Evolutionary conservation across 2,113 vertebrate genomes (phyloP), one percentile per base, ranked within the genome.

Genomic region (Capra hircus): DNA sequence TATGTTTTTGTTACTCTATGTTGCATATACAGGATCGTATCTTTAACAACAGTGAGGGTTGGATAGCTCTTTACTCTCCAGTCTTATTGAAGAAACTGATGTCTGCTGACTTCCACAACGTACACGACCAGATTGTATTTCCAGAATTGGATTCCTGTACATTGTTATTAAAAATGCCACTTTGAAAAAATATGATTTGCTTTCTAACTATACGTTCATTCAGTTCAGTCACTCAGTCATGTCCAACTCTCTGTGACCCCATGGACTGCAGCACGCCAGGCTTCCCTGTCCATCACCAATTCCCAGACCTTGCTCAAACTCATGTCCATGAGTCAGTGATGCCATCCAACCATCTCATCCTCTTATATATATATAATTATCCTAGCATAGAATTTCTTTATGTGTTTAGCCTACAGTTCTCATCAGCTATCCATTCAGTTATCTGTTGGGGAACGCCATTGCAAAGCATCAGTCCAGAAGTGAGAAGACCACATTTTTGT

Each of bases 401-500:
- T 27, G 45, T 25, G 8, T 36, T 74, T 53, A 19, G 59, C 25
- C 21, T 5, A 14, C 9, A 43, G 33, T 8, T 62, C 64, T 95
- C 45, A 25, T 12, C 5, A 85, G 81, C 15, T 17, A 1, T 3
- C 40, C 4, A 6, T 7, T 21, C 7, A 12, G 25, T 1, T 53
- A 4, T 23, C 48, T 80, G 9, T 12, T 21, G 25, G 74, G 62
- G 19, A 48, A n/a, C 0, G 7, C 4, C 3, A 6, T 0, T 0
- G 11, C 0, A 17, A 1, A 4, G 28, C 52, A 12, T 14, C 4
- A 2, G 0, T 6, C 0, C 36, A 4, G 0, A 9, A 16, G 10
- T 0, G 7, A n/a, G 17, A 25, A 53, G 23, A 21, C 1, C 6
- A 2, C 0, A 5, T 62, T 9, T 64, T 16, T 36, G 12, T 27